Base-by-base conservation (phyloP, 2,113 vertebrate genomes). In the Dromiciops gliroides region DNA sequence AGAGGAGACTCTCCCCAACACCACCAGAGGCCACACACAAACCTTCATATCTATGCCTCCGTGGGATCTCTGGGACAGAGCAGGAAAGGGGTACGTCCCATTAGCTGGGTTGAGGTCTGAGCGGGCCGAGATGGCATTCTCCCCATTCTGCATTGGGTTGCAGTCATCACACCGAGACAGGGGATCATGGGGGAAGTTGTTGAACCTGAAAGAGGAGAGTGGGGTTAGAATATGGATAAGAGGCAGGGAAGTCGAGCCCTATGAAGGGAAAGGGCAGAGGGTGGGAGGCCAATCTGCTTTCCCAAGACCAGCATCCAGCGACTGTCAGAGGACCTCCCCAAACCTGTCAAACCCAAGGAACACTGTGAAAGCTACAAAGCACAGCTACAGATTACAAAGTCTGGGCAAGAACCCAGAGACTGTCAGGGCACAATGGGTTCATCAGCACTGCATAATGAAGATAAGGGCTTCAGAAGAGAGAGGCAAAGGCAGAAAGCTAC, bases 31-130 rank as follows among this genome's bases (percentile, higher is more conserved):
- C 0, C 0, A 12, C 7, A 3, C 12, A 0, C 0, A 31, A 95
- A 99, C 99, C 99, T 99, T 99, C 98, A 99, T 99, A 56, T 99
- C 99, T 0, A 99, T 99, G 98, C 99, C 99, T 0, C 99, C 99
- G 0, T 99, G 99, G 48, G 98, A 97, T 89, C 99, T 99, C 98
- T 99, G 99, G n/a, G 14, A 97, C 96, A 99, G 98, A 19, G 99
- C 99, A 0, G 98, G 98, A 98, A 99, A 99, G 0, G 99, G 99
- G 98, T 99, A 99, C 0, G 99, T 99, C 96, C 99, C 99, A 0
- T 99, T 99, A 50, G 98, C 91, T 0, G 99, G 99, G 97, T 99
- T 99, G 95, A 99, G 99, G 97, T 99, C 99, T 0, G 99, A 99
- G 91, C 99, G 99, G 28, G 99, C 99, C 0, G 99, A 99, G 96